Conservation (phyloP, 1,140 invertebrate species). For the Atta texana region DNA sequence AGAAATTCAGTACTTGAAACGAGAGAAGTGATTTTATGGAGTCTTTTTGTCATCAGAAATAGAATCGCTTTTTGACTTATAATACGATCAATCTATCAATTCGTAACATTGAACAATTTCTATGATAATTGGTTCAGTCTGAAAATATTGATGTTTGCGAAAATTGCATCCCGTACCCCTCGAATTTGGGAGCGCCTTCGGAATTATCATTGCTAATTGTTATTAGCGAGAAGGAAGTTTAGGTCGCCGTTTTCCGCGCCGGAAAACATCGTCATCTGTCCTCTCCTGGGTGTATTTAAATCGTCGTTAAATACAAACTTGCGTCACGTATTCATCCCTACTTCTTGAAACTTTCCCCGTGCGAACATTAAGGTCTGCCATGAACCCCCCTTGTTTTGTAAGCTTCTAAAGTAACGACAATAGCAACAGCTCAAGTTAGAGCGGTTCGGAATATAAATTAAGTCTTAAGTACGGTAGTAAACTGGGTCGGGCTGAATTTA, state of each 20-base stretch:
- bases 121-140: constrained; percentile 24
- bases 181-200: background rate
- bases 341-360: constrained; percentile 25
- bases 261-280: constrained; percentile 10
- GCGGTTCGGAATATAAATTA: constrained; percentile 54
- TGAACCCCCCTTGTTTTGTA: constrained; percentile 53
- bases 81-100: constrained; percentile 45
- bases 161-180: background rate
- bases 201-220: constrained; percentile 23
- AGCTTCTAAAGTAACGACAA: constrained; percentile 50
- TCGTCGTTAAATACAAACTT: constrained; percentile 52
- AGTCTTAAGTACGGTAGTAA: constrained; percentile 42
- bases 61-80: constrained; percentile 37
- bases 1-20: constrained; percentile 57
- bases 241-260: background rate
- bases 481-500: constrained; percentile 41
- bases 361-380: constrained; percentile 51
- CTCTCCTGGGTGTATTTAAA: constrained; percentile 41
- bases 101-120: constrained; percentile 31
- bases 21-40: constrained; percentile 34
- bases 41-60: constrained; percentile 38
- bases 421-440: constrained; percentile 62
- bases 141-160: constrained; percentile 26
- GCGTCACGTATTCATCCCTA: constrained; percentile 49
- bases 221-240: constrained; percentile 12